Base-by-base conservation (phyloP, 2,888 invertebrate species). In the Athalia cordata region DNA sequence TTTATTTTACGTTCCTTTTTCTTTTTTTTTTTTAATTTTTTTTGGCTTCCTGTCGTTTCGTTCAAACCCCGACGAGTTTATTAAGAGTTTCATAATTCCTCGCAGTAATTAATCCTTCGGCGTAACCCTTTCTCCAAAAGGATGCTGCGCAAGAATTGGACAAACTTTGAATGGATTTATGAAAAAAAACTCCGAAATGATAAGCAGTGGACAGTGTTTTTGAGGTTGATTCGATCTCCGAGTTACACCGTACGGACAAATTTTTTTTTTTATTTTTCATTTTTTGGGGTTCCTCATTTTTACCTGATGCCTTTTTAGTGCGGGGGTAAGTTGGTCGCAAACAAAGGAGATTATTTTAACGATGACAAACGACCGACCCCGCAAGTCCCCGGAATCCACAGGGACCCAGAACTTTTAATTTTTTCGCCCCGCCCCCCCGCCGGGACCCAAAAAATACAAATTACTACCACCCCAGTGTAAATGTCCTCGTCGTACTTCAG, bases 281-380 rank as follows among this genome's bases (percentile, higher is more conserved):
- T 2, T 29, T 29, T 29, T 29, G 0, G 29, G 75, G 75, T 75
- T 72, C 50, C 75, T 62, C 75, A 62, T 75, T 64, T 75, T 75
- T 75, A 75, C 75, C 75, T 75, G 29, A 29, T 29, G 75, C 50
- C 75, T 61, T 75, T 75, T 75, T 75, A 62, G 75, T 64, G 49
- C 29, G 29, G 29, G 67, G 50, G 66, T 62, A 29, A 62, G n/a
- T 66, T 59, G 76, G 64, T 13, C 75, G 74, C 77, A 79, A 82
- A 82, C 84, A 84, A 85, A 82, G 81, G 81, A 83, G 85, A 86
- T 86, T 85, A 86, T 85, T 85, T 86, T 85, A 86, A 86, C 86
- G 87, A 86, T 86, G 87, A 86, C 86, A 86, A 86, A 86, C 86
- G 86, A 86, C 83, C 81, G 79, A 78, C 78, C 76, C 59, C 52